Evolutionary conservation across 92 coral and sea anemone genomes (phyloP), one percentile per base, ranked within the genome.

Genomic region (Anthopleura xanthogrammica): DNA sequence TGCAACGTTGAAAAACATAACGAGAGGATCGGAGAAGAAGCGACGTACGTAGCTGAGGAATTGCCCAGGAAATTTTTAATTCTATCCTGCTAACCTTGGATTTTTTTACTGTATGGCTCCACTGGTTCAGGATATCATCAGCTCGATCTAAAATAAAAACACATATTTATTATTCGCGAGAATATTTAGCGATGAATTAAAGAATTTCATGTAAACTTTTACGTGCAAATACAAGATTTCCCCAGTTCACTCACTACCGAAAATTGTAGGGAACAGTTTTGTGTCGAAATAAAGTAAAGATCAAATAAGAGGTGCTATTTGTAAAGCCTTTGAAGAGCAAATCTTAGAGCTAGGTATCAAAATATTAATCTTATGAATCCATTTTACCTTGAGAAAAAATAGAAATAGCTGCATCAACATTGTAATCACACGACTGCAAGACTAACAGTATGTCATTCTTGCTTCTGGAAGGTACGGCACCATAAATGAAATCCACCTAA

Each of bases 401-500:
- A 50, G 89, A 79, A 71, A 97, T 89, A 71, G 99, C 94, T 76
- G 88, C 88, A 54, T 92, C 98, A 52, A 97, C 95, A 68, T 94
- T 87, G 95, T 94, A 85, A 74, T 97, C 99, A 62, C 94, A 92
- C n/a, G 99, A 89, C 64, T 97, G 99, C 72, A 97, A 79, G 39
- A 94, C 95, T 76, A 94, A 80, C 29, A 94, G 88, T 58, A 97
- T 90, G 87, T 97, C 98, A 82, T 87, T 90, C 83, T 94, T 94
- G 85, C 99, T 97, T 79, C 92, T 88, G 16, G 83, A 73, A 0
- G 99, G 97, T 36, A 94, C 90, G 8, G 95, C 99, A 54, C 90
- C 99, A 74, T 88, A 95, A 74, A 97, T 89, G 68, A 94, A 91
- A 50, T 80, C 93, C 42, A 94, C 92, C 98, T 94, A 70, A 16